Percentiles rank a stretch among this genome's conserved stretches.
phyloP scores from a whole-genome alignment of 2,113 vertebrate genomes.

The Himantopus leucocephalus region DNA sequence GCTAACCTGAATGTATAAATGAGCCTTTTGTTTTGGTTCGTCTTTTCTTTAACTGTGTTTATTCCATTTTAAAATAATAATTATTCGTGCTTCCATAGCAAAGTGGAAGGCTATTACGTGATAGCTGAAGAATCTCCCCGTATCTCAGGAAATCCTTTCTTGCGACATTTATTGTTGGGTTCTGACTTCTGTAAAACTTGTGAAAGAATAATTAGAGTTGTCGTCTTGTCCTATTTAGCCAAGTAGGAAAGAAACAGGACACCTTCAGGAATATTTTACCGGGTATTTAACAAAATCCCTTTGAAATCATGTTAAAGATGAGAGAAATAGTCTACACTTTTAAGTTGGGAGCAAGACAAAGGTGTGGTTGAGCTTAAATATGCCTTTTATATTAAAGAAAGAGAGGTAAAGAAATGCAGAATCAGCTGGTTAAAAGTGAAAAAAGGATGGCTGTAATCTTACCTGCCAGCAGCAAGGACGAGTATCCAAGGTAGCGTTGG shows the following conservation, averaged over 20 bases:
- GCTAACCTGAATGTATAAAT: background rate
- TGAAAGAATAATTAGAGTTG: background rate
- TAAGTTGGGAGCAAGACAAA: background rate
- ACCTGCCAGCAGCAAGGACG: slow-evolving; percentile 1
- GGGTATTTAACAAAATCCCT: background rate
- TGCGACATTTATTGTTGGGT: background rate
- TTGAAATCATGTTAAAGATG: background rate
- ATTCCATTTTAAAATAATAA: background rate
- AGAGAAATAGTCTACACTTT: background rate
- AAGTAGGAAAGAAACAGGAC: background rate
- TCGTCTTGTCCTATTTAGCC: background rate
- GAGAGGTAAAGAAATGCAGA: background rate
- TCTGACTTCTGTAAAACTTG: background rate
- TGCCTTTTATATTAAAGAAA: background rate
- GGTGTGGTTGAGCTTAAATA: background rate
- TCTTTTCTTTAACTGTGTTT: background rate
- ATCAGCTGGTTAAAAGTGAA: background rate
- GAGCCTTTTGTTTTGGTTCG: background rate
- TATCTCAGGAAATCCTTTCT: slow-evolving; percentile 51
- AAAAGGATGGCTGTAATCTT: background rate
- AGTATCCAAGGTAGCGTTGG: background rate
- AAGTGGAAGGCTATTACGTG: background rate
- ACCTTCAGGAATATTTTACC: background rate
- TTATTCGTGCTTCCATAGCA: background rate
- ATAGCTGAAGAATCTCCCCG: background rate